These are phyloP conservation scores for Scatophagus argus DNA, from an alignment of 2,113 vertebrate genomes.

Conservation along the genomic window DNA sequence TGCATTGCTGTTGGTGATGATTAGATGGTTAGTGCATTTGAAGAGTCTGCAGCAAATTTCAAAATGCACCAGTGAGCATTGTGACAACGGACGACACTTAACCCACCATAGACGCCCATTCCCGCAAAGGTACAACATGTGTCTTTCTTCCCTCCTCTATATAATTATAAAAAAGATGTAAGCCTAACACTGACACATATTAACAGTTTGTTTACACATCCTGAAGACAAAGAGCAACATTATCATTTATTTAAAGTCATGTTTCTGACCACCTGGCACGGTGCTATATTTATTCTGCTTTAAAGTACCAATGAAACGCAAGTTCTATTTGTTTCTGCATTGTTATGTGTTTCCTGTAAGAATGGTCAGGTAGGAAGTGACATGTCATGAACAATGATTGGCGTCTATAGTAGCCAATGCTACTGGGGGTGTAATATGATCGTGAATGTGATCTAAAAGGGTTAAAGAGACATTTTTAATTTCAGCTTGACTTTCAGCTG, in stretches of 20 bases:
- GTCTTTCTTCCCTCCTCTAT: background rate
- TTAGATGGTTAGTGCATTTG: slow-evolving; percentile 45
- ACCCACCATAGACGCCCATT: background rate
- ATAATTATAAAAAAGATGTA: background rate
- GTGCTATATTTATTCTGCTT: background rate
- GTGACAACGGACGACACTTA: slow-evolving; percentile 8
- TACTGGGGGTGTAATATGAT: too few relatives aligned
- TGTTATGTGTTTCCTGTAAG: too few relatives aligned
- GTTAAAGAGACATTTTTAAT: too few relatives aligned
- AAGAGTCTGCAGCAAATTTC: slow-evolving; percentile 31
- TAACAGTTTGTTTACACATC: background rate
- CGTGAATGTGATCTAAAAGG: too few relatives aligned
- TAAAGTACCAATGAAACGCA: too few relatives aligned
- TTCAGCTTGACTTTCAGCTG: too few relatives aligned
- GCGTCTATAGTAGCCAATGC: too few relatives aligned
- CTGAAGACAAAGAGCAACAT: background rate
- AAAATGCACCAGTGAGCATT: slow-evolving; percentile 15
- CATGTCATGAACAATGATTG: too few relatives aligned
- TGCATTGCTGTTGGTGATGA: slow-evolving; percentile 37
- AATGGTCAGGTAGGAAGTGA: too few relatives aligned
- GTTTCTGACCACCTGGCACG: background rate
- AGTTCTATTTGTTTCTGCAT: too few relatives aligned
- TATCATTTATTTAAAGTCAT: background rate
- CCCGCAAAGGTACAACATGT: background rate
- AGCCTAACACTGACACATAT: background rate